Percentiles rank a stretch among this genome's conserved stretches.
phyloP scores from a whole-genome alignment of 2,888 invertebrate species.

The Crematogaster levior region DNA sequence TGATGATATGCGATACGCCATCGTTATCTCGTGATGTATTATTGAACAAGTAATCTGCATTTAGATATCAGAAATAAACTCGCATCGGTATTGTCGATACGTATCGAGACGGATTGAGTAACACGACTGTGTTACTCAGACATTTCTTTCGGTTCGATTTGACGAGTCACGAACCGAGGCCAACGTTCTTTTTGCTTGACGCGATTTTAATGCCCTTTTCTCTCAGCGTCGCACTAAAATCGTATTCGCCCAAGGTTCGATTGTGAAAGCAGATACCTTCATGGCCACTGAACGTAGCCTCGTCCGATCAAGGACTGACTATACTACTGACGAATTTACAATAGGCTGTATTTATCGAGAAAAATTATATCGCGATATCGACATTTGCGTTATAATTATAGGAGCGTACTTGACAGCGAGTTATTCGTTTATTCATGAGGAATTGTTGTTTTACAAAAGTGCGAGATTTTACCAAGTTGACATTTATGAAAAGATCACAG shows the following conservation, averaged over 20 bases:
- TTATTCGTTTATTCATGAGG: neutral
- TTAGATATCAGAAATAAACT: neutral
- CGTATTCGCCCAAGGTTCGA: slow-evolving; percentile 16
- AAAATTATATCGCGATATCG: neutral
- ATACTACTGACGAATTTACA: slow-evolving; percentile 54
- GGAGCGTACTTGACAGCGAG: neutral
- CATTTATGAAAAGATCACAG: neutral
- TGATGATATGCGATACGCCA: neutral
- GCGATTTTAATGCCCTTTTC: slow-evolving; percentile 30
- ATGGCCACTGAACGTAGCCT: slow-evolving; percentile 49
- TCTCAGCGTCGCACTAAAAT: slow-evolving; percentile 43
- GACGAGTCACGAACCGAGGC: slow-evolving; percentile 17
- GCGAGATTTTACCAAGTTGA: neutral
- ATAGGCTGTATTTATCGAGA: neutral
- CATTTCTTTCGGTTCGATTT: neutral
- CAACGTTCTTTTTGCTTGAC: neutral
- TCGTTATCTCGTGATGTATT: neutral
- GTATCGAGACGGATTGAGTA: neutral
- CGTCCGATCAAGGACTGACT: slow-evolving; percentile 62
- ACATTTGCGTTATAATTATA: neutral
- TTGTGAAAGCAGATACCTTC: slow-evolving; percentile 66
- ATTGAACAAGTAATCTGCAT: neutral
- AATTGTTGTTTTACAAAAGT: neutral
- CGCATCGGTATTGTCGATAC: neutral
- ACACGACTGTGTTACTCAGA: neutral